phyloP scores from a whole-genome alignment of 2,888 invertebrate genomes.

The Ptycholaimellus sp. region DNA sequence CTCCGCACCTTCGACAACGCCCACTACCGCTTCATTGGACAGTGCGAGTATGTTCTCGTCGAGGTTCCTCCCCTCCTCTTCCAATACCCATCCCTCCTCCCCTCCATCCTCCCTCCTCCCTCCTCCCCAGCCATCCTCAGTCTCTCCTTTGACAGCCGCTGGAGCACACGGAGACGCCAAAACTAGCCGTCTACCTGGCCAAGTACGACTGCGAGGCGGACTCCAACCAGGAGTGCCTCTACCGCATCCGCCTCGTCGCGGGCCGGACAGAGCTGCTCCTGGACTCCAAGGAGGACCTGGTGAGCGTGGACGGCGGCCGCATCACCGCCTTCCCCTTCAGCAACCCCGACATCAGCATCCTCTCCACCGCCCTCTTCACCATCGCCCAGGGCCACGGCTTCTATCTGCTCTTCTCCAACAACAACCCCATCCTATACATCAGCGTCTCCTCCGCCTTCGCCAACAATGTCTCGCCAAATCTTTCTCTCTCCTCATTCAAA shows the following conservation, averaged over 20 bases:
- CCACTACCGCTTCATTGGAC: constrained; percentile 65
- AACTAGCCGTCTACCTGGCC: constrained; percentile 2
- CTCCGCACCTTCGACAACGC: constrained; percentile 35
- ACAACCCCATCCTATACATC: constrained; percentile 3
- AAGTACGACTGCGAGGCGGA: constrained; percentile 1
- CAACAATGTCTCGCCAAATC: too few relatives aligned
- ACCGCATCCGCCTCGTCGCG: too few relatives aligned
- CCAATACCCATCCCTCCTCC: too few relatives aligned
- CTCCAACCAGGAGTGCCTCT: not conserved
- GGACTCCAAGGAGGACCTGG: not conserved
- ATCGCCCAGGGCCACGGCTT: constrained; percentile 4
- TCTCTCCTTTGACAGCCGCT: too few relatives aligned
- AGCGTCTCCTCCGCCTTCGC: constrained; percentile 1
- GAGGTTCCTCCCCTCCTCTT: too few relatives aligned
- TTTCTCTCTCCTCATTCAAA: too few relatives aligned
- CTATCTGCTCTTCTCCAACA: constrained; percentile 2
- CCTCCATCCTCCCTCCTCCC: too few relatives aligned
- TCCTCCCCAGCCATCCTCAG: too few relatives aligned
- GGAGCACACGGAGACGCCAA: too few relatives aligned
- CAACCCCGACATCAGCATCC: not conserved
- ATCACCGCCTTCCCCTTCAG: not conserved
- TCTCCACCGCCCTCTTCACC: constrained; percentile 1
- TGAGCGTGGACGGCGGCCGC: constrained; percentile 2
- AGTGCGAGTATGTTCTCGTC: constrained; percentile 55
- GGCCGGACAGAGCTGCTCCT: not conserved